A percentile compares a stretch with the other conserved stretches of the same genome.
Evolutionary conservation across 2,888 invertebrate species (phyloP).

Genomic region (Drosophila melanosoma): DNA sequence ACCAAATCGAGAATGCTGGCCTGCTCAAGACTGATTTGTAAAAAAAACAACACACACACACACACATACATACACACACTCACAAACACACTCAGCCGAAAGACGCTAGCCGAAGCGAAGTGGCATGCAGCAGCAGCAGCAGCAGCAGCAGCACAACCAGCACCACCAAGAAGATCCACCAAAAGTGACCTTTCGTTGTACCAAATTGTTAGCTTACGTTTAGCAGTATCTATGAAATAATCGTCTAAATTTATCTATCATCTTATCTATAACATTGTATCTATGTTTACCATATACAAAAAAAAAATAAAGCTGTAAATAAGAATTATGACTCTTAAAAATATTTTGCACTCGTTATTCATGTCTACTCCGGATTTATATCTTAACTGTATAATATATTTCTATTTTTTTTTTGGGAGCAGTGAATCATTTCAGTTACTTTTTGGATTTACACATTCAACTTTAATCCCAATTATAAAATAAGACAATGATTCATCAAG

Average conservation of each 20-base stretch:
- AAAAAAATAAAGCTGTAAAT: slow-evolving; percentile 46
- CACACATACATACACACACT: slow-evolving; percentile 22
- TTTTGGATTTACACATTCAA: neutral
- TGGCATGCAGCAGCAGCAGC: slow-evolving; percentile 11
- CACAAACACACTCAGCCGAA: slow-evolving; percentile 62
- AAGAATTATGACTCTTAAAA: slow-evolving; percentile 13
- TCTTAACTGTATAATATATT: neutral
- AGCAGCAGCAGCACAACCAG: slow-evolving; percentile 27
- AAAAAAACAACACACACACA: slow-evolving; percentile 28
- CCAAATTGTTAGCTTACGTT: slow-evolving; percentile 68
- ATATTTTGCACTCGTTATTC: neutral
- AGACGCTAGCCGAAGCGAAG: slow-evolving; percentile 61
- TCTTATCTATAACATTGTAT: slow-evolving; percentile 18
- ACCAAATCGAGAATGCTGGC: slow-evolving; percentile 93
- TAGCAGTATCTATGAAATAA: slow-evolving; percentile 28
- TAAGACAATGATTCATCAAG: neutral
- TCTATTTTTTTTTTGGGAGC: neutral
- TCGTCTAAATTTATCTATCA: slow-evolving; percentile 15
- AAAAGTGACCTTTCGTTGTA: slow-evolving; percentile 76
- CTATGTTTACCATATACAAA: slow-evolving; percentile 16
- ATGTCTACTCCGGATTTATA: neutral
- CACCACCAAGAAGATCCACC: slow-evolving; percentile 59
- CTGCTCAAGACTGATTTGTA: slow-evolving; percentile 91
- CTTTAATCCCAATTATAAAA: neutral
- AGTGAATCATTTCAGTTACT: neutral